Conservation (phyloP, 2,113 vertebrate genomes). For the Pontoporia blainvillei region DNA sequence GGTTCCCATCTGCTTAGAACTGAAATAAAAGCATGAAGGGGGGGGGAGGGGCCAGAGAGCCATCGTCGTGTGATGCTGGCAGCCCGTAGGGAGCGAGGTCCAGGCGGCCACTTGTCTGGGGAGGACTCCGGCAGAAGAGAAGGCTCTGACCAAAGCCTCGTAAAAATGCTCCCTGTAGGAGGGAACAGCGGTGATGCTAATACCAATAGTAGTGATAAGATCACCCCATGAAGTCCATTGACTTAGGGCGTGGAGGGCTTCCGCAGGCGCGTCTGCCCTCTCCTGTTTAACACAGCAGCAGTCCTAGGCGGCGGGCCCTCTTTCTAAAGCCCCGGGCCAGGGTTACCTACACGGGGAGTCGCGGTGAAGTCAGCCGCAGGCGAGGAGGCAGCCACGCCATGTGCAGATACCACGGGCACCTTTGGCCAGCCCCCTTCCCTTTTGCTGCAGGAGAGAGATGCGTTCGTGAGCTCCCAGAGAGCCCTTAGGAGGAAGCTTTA, state of each 20-base stretch:
- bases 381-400: accelerated
- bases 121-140: neutral
- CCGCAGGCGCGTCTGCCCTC: neutral
- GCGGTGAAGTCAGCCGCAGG: neutral
- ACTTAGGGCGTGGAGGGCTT: neutral
- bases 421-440: neutral
- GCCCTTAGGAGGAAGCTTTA: neutral
- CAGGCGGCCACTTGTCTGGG: neutral
- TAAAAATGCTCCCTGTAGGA: neutral
- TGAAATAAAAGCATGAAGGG: neutral
- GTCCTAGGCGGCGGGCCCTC: neutral
- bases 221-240: neutral
- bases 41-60: neutral
- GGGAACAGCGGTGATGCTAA: accelerated
- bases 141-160: neutral
- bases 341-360: neutral
- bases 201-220: no score
- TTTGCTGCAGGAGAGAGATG: neutral
- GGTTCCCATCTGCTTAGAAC: neutral
- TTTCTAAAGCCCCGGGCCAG: neutral
- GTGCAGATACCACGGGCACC: neutral
- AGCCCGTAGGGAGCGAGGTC: no score
- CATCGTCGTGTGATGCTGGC: accelerated
- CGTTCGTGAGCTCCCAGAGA: neutral
- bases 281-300: neutral